A percentile compares a stretch with the other conserved stretches of the same genome.
Evolutionary conservation across 2,888 invertebrate genomes (phyloP).

Genomic region (Dichetophora obliterata): DNA sequence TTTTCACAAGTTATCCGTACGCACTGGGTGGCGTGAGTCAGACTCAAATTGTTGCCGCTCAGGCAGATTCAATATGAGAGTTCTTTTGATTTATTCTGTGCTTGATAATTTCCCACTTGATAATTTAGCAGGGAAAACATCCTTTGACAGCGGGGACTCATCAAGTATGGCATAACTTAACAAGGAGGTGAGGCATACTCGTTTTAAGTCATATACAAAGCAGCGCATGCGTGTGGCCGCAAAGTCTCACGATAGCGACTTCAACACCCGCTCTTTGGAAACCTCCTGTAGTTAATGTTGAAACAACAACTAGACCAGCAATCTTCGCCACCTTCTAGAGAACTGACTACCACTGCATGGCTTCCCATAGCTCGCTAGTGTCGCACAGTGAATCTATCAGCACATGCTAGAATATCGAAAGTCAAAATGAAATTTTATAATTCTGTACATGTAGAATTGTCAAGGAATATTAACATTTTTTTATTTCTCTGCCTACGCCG

Average conservation of each 20-base stretch:
- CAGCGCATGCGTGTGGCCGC: conserved; percentile 26
- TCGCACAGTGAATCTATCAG: too few relatives aligned
- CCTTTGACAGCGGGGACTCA: conserved; percentile 1
- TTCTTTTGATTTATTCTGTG: too few relatives aligned
- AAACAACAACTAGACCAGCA: neutral
- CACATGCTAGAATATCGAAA: too few relatives aligned
- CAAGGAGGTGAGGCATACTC: neutral
- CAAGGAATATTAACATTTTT: too few relatives aligned
- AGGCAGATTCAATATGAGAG: neutral
- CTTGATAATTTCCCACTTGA: neutral
- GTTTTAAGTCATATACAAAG: neutral
- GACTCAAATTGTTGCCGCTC: neutral
- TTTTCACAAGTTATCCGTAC: conserved; percentile 1
- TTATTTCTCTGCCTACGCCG: too few relatives aligned
- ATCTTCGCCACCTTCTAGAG: neutral
- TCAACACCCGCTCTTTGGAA: neutral
- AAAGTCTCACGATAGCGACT: neutral
- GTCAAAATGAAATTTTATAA: too few relatives aligned
- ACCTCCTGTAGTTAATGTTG: too few relatives aligned
- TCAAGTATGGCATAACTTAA: conserved; percentile 1
- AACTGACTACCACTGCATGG: too few relatives aligned
- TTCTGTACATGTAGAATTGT: too few relatives aligned
- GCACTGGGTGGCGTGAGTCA: conserved; percentile 11
- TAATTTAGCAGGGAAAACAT: neutral
- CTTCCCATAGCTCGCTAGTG: too few relatives aligned